Percentiles rank a stretch among this genome's conserved stretches.
Evolutionary conservation across 2,888 invertebrate species (phyloP).

Genomic region (Pristionchus japonicus): DNA sequence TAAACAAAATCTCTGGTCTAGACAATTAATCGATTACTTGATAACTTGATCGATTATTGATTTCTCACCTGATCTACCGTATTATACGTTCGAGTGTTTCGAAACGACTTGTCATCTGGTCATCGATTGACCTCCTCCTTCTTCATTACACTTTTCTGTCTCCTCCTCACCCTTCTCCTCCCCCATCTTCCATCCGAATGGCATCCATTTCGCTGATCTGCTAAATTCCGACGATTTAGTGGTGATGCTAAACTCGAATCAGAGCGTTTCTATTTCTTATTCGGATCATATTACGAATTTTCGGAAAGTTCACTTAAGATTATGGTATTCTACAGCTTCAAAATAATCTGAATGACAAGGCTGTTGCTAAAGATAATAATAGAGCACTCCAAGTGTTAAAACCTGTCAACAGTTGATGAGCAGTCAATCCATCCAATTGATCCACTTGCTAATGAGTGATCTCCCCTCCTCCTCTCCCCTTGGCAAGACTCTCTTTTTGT

Average conservation of each 20-base stretch:
- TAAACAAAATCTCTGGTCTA: background rate
- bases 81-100: background rate
- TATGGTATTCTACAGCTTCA: too few species aligned
- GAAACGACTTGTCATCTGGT: background rate
- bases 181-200: background rate
- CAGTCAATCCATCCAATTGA: background rate
- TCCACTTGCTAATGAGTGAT: conserved; percentile 18
- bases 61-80: background rate
- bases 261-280: too few species aligned
- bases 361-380: too few species aligned
- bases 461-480: conserved; percentile 19
- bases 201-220: background rate
- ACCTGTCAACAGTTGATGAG: background rate
- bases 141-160: conserved; percentile 29
- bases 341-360: too few species aligned
- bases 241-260: background rate
- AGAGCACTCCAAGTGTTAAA: background rate
- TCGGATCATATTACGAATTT: too few species aligned
- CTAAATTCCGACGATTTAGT: background rate
- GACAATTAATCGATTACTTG: background rate
- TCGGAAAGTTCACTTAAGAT: too few species aligned
- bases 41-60: background rate
- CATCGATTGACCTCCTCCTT: conserved; percentile 44
- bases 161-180: conserved; percentile 9
- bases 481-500: conserved; percentile 37